A percentile compares a stretch with the other conserved stretches of the same genome.
These are phyloP conservation scores for Andrena chrysosceles DNA, from an alignment of 2,888 invertebrate species.

Conservation along the genomic window DNA sequence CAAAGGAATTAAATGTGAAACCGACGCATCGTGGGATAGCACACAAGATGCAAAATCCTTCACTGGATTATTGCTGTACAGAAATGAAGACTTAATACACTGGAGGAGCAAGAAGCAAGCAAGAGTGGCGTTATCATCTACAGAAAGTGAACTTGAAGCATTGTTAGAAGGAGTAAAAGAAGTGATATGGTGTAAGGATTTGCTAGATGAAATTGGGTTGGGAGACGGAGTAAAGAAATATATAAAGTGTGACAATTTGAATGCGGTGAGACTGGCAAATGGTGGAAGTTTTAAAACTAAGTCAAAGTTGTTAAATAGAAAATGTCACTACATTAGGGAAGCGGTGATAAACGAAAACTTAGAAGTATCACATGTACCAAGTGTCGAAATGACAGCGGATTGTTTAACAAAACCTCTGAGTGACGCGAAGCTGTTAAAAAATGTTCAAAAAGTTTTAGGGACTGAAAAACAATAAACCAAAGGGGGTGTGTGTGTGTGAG, in stretches of 20 bases:
- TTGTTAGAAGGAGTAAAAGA: conserved; percentile 27
- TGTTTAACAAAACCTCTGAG: too few species aligned
- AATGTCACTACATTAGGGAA: conserved; percentile 3
- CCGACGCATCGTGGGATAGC: conserved; percentile 29
- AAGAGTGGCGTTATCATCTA: conserved; percentile 9
- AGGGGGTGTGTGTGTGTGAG: too few species aligned
- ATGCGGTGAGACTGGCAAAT: conserved; percentile 19
- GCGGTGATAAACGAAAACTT: not conserved
- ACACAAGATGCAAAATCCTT: conserved; percentile 28
- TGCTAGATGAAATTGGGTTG: not conserved
- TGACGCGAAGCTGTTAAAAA: too few species aligned
- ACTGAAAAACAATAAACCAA: too few species aligned
- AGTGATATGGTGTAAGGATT: not conserved
- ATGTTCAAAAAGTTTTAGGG: too few species aligned
- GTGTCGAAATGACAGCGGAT: too few species aligned
- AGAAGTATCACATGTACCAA: not conserved
- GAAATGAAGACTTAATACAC: conserved; percentile 16
- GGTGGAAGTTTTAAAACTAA: conserved; percentile 26
- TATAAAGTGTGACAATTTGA: conserved; percentile 25
- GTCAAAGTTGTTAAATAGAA: too few species aligned
- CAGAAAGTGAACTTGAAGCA: not conserved
- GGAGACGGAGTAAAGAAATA: not conserved
- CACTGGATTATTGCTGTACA: conserved; percentile 15
- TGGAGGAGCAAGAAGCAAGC: conserved; percentile 30
- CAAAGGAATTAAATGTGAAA: too few species aligned